Conservation (phyloP, 2,888 invertebrate species). For the Aromia moschata region DNA sequence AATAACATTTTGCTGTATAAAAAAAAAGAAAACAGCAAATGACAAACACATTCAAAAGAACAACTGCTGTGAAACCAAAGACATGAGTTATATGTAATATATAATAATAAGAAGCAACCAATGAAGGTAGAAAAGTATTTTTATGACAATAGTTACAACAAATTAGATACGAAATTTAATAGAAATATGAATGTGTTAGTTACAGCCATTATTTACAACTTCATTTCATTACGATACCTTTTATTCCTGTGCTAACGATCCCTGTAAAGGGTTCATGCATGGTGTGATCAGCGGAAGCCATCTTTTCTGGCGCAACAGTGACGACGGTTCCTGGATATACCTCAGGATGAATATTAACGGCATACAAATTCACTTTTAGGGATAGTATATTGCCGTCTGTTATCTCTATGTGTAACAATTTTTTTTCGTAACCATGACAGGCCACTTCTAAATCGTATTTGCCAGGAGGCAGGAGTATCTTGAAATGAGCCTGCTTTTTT, state of each 20-base stretch:
- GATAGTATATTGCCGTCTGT: conserved; percentile 58
- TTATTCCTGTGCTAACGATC: conserved; percentile 44
- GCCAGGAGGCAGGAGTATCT: conserved; percentile 76
- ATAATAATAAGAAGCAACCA: too few relatives aligned
- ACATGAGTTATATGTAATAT: too few relatives aligned
- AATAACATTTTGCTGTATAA: too few relatives aligned
- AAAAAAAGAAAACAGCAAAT: too few relatives aligned
- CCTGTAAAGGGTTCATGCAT: conserved; percentile 45
- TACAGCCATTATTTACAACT: not conserved
- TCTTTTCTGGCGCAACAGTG: conserved; percentile 10
- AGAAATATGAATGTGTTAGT: too few relatives aligned
- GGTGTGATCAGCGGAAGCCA: conserved; percentile 30
- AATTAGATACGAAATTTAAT: too few relatives aligned
- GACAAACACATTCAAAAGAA: too few relatives aligned
- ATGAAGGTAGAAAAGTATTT: too few relatives aligned
- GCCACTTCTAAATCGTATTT: conserved; percentile 70
- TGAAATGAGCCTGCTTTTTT: conserved; percentile 76
- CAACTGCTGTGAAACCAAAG: too few relatives aligned
- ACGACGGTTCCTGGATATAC: conserved; percentile 32
- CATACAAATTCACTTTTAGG: conserved; percentile 52
- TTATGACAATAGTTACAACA: too few relatives aligned
- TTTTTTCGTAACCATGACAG: conserved; percentile 70
- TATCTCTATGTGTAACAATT: conserved; percentile 63
- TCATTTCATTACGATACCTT: conserved; percentile 40
- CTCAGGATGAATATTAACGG: conserved; percentile 17